These are phyloP conservation scores for Nematostella vectensis DNA, from an alignment of 92 coral and sea anemone genomes.

Conservation along the genomic window DNA sequence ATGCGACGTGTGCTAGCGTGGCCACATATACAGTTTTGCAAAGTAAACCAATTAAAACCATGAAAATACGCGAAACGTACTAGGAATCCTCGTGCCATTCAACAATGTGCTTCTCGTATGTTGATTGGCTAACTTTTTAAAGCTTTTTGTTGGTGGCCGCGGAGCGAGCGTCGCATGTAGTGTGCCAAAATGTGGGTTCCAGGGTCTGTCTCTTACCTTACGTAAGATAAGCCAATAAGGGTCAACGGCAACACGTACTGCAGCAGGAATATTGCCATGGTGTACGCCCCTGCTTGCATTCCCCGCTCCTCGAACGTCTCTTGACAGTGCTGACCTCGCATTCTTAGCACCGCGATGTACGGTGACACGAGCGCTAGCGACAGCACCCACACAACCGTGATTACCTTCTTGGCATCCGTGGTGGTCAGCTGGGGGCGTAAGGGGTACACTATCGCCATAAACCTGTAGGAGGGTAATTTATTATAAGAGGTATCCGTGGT, in stretches of 20 bases:
- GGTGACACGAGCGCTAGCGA: slow-evolving; percentile 86
- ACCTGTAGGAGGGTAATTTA: slow-evolving; percentile 49
- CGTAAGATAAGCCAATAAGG: slow-evolving; percentile 72
- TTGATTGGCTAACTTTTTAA: too few relatives aligned
- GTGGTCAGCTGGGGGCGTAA: slow-evolving; percentile 77
- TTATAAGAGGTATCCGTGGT: slow-evolving; percentile 86
- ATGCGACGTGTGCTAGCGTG: too few relatives aligned
- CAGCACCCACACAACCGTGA: slow-evolving; percentile 68
- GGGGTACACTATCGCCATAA: slow-evolving; percentile 90
- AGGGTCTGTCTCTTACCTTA: slow-evolving; percentile 79
- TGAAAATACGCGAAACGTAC: too few relatives aligned
- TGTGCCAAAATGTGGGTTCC: too few relatives aligned
- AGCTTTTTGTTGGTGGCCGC: too few relatives aligned
- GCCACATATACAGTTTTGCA: too few relatives aligned
- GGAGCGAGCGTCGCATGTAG: too few relatives aligned
- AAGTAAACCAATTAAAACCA: too few relatives aligned
- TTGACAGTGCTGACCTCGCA: slow-evolving; percentile 25
- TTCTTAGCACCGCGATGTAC: slow-evolving; percentile 70
- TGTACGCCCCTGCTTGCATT: slow-evolving; percentile 72
- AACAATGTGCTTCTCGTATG: too few relatives aligned
- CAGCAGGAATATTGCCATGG: slow-evolving; percentile 72
- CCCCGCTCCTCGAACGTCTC: slow-evolving; percentile 74
- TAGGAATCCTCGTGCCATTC: too few relatives aligned
- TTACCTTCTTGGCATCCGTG: slow-evolving; percentile 82
- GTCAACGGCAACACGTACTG: slow-evolving; percentile 85